These are phyloP conservation scores for Cremastobaeus sp. DNA, from an alignment of 2,888 invertebrate genomes.

Conservation along the genomic window DNA sequence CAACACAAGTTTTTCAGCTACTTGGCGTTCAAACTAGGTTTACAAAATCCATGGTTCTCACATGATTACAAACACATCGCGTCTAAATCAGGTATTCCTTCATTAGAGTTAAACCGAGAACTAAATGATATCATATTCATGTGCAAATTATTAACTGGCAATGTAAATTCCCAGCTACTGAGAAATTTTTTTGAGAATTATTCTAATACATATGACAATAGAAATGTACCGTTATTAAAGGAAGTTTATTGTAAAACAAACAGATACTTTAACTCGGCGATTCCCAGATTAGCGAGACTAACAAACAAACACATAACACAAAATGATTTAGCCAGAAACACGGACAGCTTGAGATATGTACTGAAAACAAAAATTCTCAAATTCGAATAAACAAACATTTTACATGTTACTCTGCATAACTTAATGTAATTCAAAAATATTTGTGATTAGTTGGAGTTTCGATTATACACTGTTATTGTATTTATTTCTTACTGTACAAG, in stretches of 20 bases:
- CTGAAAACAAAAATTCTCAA: not conserved
- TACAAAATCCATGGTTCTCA: conserved; percentile 8
- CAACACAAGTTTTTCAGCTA: conserved; percentile 29
- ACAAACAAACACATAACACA: not conserved
- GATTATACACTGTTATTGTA: no score
- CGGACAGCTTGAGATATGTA: not conserved
- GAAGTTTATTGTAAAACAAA: not conserved
- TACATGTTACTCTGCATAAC: no score
- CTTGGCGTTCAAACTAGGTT: conserved; percentile 5
- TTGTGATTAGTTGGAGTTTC: no score
- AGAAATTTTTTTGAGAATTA: not conserved
- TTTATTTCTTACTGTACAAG: no score
- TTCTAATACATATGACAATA: not conserved
- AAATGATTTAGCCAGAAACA: not conserved
- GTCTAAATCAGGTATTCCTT: not conserved
- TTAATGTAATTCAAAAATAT: no score
- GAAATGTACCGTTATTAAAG: not conserved
- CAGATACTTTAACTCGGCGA: not conserved
- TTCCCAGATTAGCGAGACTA: not conserved
- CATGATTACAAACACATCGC: conserved; percentile 14
- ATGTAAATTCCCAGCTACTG: not conserved
- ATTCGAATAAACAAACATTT: not conserved
- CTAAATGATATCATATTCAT: not conserved
- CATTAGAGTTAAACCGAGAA: not conserved
- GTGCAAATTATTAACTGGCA: not conserved